phyloP scores from a whole-genome alignment of 2,113 vertebrate genomes.

The Cranoglanis bouderius region DNA sequence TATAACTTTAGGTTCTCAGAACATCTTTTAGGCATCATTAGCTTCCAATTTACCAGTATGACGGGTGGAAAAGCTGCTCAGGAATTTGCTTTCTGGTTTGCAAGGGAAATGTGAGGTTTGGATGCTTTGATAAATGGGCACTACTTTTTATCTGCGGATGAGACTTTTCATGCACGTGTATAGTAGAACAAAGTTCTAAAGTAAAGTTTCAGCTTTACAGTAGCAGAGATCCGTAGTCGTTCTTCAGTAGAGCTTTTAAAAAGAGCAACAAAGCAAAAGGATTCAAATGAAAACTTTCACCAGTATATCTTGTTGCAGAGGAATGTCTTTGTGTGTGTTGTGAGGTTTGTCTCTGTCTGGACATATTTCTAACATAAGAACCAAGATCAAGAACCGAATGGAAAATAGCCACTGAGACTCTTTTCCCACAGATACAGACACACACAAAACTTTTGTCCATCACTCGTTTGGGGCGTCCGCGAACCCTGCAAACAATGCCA shows the following conservation, averaged over 20 bases:
- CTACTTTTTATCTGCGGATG: not conserved
- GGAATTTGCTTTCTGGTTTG: constrained; percentile 27
- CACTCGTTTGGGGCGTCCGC: not conserved
- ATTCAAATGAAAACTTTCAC: not conserved
- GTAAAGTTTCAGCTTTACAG: not conserved
- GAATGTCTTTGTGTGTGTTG: not conserved
- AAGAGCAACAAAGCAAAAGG: not conserved
- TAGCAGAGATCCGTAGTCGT: not conserved
- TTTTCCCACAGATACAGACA: not conserved
- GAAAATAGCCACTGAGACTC: not conserved
- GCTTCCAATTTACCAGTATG: not conserved
- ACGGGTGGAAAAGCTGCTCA: not conserved
- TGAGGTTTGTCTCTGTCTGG: not conserved
- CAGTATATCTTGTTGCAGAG: not conserved
- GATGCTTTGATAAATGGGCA: not conserved
- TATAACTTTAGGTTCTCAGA: not conserved
- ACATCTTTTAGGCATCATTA: not conserved
- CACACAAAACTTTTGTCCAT: not conserved
- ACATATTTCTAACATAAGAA: not conserved
- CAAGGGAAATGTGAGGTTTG: constrained; percentile 56
- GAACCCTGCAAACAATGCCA: constrained; percentile 63
- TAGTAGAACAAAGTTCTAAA: not conserved
- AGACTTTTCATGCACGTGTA: not conserved
- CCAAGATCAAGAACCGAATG: not conserved
- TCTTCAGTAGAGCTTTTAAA: not conserved